Conservation (phyloP, 2,113 vertebrate genomes). For the Macrotus californicus region DNA sequence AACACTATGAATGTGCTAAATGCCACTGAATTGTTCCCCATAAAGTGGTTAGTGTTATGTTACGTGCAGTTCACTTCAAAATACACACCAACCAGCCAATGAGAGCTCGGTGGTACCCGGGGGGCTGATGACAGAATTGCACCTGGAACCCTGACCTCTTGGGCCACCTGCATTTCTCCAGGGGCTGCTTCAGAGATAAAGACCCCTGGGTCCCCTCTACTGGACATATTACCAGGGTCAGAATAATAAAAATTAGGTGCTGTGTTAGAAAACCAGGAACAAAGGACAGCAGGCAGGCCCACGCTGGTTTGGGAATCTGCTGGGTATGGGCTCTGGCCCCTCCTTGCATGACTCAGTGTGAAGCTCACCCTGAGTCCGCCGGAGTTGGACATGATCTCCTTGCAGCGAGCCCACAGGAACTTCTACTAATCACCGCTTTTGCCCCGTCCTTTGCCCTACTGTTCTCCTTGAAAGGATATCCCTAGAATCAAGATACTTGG, state of each 20-base stretch:
- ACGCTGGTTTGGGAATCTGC: fast-evolving
- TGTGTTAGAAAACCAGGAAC: background rate
- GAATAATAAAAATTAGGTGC: too few species aligned
- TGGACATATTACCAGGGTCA: background rate
- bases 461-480: background rate
- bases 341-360: background rate
- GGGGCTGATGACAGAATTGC: too few species aligned
- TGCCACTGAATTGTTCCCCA: background rate
- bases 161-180: background rate
- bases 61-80: background rate
- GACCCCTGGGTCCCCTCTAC: background rate
- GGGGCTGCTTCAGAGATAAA: background rate
- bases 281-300: background rate
- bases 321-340: background rate
- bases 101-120: background rate
- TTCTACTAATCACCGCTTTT: background rate
- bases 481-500: background rate
- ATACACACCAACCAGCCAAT: background rate
- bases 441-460: background rate
- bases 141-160: background rate
- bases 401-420: background rate
- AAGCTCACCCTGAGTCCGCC: background rate
- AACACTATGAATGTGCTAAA: background rate
- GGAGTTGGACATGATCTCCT: background rate
- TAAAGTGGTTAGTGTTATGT: background rate